phyloP scores from a whole-genome alignment of 2,888 invertebrate genomes.

The Tetramorium bicarinatum region DNA sequence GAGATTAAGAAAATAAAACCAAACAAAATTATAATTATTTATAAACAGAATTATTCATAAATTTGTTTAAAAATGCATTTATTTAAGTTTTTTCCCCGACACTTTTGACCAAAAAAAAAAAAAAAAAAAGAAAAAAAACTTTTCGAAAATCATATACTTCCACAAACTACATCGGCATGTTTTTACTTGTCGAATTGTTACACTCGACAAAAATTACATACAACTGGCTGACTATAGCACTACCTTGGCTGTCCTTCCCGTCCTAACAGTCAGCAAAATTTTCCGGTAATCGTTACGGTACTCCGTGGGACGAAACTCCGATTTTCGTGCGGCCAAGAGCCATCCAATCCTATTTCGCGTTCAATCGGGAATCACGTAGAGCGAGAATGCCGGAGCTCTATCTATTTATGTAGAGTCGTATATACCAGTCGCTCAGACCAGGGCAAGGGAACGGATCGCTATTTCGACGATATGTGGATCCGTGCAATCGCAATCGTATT shows the following conservation, averaged over 20 bases:
- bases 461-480: constrained; percentile 30
- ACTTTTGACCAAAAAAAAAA: background rate
- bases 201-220: constrained; percentile 41
- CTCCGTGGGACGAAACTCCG: constrained; percentile 50
- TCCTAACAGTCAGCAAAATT: constrained; percentile 68
- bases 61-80: background rate
- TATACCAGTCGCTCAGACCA: background rate
- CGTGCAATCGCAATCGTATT: constrained; percentile 33
- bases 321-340: constrained; percentile 50
- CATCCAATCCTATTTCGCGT: constrained; percentile 67
- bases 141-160: background rate
- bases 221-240: constrained; percentile 59
- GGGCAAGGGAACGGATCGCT: background rate
- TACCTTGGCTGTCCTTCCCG: constrained; percentile 47
- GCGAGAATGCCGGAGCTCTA: constrained; percentile 41
- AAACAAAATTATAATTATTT: background rate
- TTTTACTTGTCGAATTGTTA: background rate
- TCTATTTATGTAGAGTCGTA: constrained; percentile 35
- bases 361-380: constrained; percentile 44
- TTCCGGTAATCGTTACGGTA: constrained; percentile 68
- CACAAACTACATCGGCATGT: background rate
- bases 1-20: background rate
- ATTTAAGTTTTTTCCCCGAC: background rate
- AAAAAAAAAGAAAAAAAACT: background rate
- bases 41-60: background rate